Conservation (phyloP, 1,140 invertebrate species). For the Hormaphis cornu region DNA sequence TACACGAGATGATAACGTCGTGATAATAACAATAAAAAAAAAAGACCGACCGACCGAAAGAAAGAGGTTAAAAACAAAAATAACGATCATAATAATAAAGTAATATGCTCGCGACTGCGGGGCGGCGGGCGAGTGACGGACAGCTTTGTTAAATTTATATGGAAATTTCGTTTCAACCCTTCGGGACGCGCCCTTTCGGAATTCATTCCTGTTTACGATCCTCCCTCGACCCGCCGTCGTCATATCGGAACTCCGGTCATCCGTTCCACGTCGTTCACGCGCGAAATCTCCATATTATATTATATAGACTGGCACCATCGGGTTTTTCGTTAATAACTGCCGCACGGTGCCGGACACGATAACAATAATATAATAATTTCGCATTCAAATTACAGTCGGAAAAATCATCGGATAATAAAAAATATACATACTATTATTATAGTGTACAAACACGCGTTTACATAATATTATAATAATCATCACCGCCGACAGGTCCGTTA, state of each 20-base stretch:
- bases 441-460: no score
- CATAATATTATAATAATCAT: no score
- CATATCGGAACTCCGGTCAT: not conserved
- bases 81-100: not conserved
- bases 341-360: not conserved
- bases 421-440: no score
- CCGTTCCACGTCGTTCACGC: not conserved
- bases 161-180: slow-evolving; percentile 19
- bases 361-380: no score
- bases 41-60: not conserved
- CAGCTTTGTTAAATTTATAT: slow-evolving; percentile 16
- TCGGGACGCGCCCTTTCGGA: not conserved
- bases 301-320: slow-evolving; percentile 19
- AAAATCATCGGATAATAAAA: not conserved
- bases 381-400: not conserved
- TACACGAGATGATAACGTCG: no score
- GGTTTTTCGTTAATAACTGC: slow-evolving; percentile 19
- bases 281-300: no score
- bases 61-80: slow-evolving; percentile 18
- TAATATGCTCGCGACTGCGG: not conserved
- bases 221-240: not conserved
- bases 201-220: slow-evolving; percentile 14
- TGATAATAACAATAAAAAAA: slow-evolving; percentile 3
- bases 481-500: no score
- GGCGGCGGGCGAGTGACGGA: not conserved